Evolutionary conservation across 2,797 vertebrate genomes (phyloP).

Genomic region (Mus caroli): DNA sequence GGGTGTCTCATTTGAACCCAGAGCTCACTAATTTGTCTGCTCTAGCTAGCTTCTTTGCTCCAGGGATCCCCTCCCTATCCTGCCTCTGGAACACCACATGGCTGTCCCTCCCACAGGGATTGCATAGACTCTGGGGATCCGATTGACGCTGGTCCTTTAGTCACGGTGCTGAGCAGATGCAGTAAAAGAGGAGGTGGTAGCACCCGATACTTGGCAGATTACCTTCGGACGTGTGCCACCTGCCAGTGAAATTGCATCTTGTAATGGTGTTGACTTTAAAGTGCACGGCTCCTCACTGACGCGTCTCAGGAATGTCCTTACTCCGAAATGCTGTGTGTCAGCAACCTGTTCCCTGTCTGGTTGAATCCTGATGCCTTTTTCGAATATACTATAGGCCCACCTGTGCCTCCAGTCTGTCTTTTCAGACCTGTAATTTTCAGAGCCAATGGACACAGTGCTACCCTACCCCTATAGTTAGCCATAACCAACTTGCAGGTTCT

Average conservation of each 20-base stretch:
- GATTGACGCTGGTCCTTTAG: background rate
- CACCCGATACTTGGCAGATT: too few relatives aligned
- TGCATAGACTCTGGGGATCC: background rate
- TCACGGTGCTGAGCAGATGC: background rate
- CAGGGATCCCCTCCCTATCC: background rate
- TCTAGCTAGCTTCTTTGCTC: background rate
- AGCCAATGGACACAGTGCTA: background rate
- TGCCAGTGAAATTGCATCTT: too few relatives aligned
- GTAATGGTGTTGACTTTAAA: background rate
- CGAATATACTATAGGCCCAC: background rate
- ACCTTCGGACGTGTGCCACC: accelerated
- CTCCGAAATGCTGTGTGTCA: background rate
- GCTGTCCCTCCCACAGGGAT: background rate
- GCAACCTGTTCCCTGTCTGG: background rate
- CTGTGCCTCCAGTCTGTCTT: background rate
- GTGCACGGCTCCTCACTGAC: background rate
- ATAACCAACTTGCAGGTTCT: background rate
- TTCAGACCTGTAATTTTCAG: background rate
- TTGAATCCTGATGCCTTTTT: background rate
- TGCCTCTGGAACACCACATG: too few relatives aligned
- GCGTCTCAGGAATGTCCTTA: background rate
- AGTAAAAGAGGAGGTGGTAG: background rate
- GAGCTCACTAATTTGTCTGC: background rate
- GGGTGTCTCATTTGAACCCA: background rate
- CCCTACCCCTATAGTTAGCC: background rate